Percentiles rank a stretch among this genome's conserved stretches.
Conservation (phyloP, 2,113 vertebrate genomes). For the Thunnus thynnus region DNA sequence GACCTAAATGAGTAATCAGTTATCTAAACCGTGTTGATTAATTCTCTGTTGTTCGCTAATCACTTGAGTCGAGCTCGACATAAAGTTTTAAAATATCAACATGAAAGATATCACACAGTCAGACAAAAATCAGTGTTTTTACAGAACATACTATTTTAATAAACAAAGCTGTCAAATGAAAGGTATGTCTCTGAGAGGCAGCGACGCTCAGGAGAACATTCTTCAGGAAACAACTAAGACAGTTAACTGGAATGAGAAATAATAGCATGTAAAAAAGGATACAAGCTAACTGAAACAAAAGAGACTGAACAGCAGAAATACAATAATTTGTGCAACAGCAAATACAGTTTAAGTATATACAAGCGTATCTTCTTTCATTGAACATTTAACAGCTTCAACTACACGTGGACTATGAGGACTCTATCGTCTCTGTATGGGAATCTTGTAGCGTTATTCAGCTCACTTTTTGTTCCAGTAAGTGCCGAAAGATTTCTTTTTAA, state of each 20-base stretch:
- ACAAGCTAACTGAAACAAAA: background rate
- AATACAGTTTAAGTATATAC: slow-evolving; percentile 76
- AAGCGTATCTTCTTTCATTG: slow-evolving; percentile 60
- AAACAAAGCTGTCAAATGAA: slow-evolving; percentile 66
- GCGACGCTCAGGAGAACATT: slow-evolving; percentile 40
- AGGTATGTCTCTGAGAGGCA: slow-evolving; percentile 42
- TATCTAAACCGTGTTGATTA: background rate
- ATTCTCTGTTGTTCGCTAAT: background rate
- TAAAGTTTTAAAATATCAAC: background rate
- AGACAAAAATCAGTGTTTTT: slow-evolving; percentile 36
- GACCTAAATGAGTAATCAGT: background rate
- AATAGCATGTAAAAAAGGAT: slow-evolving; percentile 35
- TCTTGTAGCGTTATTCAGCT: background rate
- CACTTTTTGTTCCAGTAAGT: slow-evolving; percentile 18
- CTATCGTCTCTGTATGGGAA: slow-evolving; percentile 7
- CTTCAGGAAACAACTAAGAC: slow-evolving; percentile 52
- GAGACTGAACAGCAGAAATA: slow-evolving; percentile 67
- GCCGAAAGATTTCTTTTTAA: background rate
- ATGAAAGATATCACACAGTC: background rate
- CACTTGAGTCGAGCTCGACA: no score
- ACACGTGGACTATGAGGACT: slow-evolving; percentile 25
- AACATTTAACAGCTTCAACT: slow-evolving; percentile 70
- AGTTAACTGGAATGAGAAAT: slow-evolving; percentile 57
- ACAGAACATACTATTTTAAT: slow-evolving; percentile 77
- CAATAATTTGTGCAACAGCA: slow-evolving; percentile 68